Base-by-base conservation (phyloP, 2,113 vertebrate genomes). In the Carassius auratus region DNA sequence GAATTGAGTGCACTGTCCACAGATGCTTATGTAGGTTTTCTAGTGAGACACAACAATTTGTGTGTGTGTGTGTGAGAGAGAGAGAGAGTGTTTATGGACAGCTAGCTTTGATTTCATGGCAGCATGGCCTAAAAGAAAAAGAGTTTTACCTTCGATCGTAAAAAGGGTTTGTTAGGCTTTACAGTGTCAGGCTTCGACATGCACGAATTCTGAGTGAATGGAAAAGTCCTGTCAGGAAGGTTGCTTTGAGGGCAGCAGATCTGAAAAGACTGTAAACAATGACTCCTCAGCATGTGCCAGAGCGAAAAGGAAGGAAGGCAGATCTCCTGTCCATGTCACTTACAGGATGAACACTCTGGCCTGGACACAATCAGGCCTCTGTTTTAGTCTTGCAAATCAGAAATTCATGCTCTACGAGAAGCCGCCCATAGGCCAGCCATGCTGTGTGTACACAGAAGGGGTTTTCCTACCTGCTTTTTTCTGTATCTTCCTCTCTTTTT, bases 251-350 rank as follows among this genome's bases (percentile, higher is more conserved):
- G 90, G 88, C 91, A 86, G 85, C 89, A 89, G 86, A 86, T 90
- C 93, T 90, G 90, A 92, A 81, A 87, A 69, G 88, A 89, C 87
- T 90, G 93, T 93, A 95, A 95, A 95, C 90, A 95, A 91, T 89
- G 92, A 95, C 90, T 93, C 92, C 93, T 92, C 91, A 90, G 85
- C 80, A 90, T 88, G 80, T 52, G 76, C 85, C 82, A 33, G 88
- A 93, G 88, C 82, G 86, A 85, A 93, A 92, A 84, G 91, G 88
- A 90, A 92, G 89, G 89, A 92, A 90, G 86, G 75, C 50, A 90
- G 68, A 76, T 79, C 80, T 88, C 91, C 86, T 90, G 81, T 89
- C 89, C 62, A 73, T 73, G 68, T 21, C 13, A 17, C 68, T 87
- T 81, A 78, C 89, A 91, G 91, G 90, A 90, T 88, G 85, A 85